phyloP scores from a whole-genome alignment of 2,113 vertebrate genomes.

The Chamaetylas fuelleborni region DNA sequence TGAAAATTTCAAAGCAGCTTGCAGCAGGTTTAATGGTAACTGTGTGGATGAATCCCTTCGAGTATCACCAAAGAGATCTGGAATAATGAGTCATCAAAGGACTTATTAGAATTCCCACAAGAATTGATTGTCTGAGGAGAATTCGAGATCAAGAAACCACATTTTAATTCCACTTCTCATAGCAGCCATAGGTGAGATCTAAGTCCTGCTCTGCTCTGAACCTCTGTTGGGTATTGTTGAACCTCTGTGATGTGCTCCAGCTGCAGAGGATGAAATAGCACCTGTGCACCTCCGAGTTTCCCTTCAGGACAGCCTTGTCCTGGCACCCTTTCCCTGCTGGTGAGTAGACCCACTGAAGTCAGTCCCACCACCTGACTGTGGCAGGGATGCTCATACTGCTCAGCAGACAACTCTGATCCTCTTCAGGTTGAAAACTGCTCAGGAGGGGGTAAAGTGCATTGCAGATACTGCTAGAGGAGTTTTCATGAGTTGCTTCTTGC shows the following conservation, averaged over 20 bases:
- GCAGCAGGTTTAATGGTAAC: neutral
- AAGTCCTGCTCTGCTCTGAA: neutral
- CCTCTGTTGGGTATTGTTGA: neutral
- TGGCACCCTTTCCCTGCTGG: accelerated
- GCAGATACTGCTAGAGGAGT: neutral
- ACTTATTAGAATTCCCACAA: neutral
- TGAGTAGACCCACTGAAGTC: neutral
- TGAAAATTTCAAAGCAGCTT: neutral
- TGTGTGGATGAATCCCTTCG: neutral
- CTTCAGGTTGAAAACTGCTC: neutral
- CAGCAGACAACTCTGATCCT: neutral
- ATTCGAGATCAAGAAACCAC: neutral
- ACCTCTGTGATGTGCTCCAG: neutral
- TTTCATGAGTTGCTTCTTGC: neutral
- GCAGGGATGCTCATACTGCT: neutral
- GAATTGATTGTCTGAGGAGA: neutral
- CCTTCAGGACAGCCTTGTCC: neutral
- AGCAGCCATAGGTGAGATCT: neutral
- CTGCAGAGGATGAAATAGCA: neutral
- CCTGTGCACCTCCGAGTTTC: accelerated
- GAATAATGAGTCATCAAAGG: neutral
- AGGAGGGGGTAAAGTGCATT: neutral
- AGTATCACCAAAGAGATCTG: neutral
- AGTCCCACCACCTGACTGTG: accelerated
- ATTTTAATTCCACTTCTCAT: neutral